phyloP scores from a whole-genome alignment of 2,888 invertebrate genomes.

The Ornithoptera priamus region DNA sequence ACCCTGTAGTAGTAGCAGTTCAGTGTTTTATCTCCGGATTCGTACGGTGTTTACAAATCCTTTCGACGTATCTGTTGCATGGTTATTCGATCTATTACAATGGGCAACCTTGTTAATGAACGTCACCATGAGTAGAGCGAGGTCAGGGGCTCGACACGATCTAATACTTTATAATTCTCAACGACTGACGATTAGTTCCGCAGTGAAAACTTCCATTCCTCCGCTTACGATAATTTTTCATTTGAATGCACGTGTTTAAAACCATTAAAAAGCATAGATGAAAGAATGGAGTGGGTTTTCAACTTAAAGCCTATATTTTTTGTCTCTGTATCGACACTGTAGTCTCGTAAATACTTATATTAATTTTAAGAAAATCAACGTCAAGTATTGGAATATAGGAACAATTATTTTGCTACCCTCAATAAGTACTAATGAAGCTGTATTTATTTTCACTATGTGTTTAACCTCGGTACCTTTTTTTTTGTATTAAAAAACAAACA shows the following conservation, averaged over 20 bases:
- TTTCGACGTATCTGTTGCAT: constrained; percentile 35
- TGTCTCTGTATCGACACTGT: too few species aligned
- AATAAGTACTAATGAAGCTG: too few species aligned
- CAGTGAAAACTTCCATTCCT: constrained; percentile 16
- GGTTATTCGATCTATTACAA: constrained; percentile 56
- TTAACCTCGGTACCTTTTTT: too few species aligned
- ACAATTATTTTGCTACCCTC: too few species aligned
- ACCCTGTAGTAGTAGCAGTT: neutral
- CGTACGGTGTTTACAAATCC: constrained; percentile 9
- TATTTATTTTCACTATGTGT: too few species aligned
- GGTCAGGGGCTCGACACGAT: constrained; percentile 57
- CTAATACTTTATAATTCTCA: constrained; percentile 36
- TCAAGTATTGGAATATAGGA: too few species aligned
- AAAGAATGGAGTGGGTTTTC: too few species aligned
- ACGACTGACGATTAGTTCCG: constrained; percentile 22
- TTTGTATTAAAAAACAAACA: too few species aligned
- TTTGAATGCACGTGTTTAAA: neutral
- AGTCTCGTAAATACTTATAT: too few species aligned
- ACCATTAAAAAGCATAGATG: too few species aligned
- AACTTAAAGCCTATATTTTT: too few species aligned
- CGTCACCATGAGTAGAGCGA: constrained; percentile 50
- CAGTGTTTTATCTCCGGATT: neutral
- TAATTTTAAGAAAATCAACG: too few species aligned
- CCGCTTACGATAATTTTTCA: constrained; percentile 7
- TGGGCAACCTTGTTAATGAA: constrained; percentile 74